Conservation (phyloP, 2,113 vertebrate species). For the Hippocampus mohnikei region DNA sequence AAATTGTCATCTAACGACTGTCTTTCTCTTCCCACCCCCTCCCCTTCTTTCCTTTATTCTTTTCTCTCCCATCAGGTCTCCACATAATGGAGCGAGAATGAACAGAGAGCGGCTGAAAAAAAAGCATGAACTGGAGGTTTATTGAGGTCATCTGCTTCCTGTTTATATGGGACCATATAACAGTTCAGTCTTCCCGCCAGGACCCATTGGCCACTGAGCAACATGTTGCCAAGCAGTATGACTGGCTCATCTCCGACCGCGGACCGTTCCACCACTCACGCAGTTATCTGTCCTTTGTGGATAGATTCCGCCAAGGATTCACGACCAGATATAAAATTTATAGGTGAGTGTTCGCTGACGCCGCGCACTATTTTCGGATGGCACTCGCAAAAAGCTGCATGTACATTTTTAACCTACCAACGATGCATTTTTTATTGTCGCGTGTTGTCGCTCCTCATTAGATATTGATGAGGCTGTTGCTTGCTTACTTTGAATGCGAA, state of each 20-base stretch:
- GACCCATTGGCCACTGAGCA: conserved; percentile 91
- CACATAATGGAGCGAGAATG: conserved; percentile 99
- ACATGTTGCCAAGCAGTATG: conserved; percentile 99
- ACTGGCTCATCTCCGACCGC: conserved; percentile 99
- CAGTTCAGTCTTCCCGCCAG: conserved; percentile 95
- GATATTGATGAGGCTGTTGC: not conserved
- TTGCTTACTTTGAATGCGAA: not conserved
- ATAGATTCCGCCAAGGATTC: conserved; percentile 99
- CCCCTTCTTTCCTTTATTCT: conserved; percentile 14
- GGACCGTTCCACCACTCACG: conserved; percentile 99
- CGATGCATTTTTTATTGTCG: conserved; percentile 27
- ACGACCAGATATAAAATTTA: conserved; percentile 99
- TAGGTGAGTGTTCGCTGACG: conserved; percentile 79
- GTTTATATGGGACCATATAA: conserved; percentile 99
- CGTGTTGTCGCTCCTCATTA: not conserved
- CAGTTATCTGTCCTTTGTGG: conserved; percentile 99
- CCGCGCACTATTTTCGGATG: conserved; percentile 40
- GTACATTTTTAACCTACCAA: conserved; percentile 35
- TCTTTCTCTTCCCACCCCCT: conserved; percentile 34
- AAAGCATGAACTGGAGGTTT: conserved; percentile 99
- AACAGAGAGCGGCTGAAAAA: conserved; percentile 98
- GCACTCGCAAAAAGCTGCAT: conserved; percentile 45
- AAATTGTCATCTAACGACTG: conserved; percentile 60
- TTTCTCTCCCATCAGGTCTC: conserved; percentile 81
- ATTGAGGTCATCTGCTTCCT: conserved; percentile 99